Evolutionary conservation across 2,113 vertebrate species (phyloP).

Genomic region (Corythornis cristatus): DNA sequence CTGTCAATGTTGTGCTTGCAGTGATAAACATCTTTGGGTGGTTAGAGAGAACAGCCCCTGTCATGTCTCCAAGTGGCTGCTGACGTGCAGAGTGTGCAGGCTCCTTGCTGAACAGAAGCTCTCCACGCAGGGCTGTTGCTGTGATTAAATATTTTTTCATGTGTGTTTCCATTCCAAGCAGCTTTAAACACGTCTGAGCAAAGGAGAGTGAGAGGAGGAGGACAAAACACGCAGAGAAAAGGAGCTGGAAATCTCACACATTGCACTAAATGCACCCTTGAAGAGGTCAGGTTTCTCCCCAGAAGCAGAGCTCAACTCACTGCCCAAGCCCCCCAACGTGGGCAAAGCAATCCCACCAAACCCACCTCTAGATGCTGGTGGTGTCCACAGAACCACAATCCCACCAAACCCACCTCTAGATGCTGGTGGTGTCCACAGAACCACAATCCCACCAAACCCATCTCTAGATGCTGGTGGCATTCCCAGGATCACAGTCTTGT

Average conservation of each 20-base stretch:
- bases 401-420: too few species aligned
- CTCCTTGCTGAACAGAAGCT: slow-evolving; percentile 1
- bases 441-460: too few species aligned
- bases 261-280: background rate
- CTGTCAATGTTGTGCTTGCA: background rate
- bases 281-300: background rate
- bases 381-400: background rate
- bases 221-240: background rate
- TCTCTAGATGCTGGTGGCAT: background rate
- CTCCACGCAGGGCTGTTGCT: background rate
- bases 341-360: background rate
- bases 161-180: slow-evolving; percentile 28
- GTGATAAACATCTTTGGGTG: background rate
- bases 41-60: background rate
- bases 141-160: slow-evolving; percentile 61
- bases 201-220: slow-evolving; percentile 33
- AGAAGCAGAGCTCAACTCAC: background rate
- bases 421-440: background rate
- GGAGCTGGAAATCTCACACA: background rate
- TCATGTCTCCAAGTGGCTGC: background rate
- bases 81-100: background rate
- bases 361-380: background rate
- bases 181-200: slow-evolving; percentile 37
- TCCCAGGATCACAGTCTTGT: too few species aligned
- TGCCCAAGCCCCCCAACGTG: background rate